Conservation (phyloP, 1,140 invertebrate species). For the Drosophila santomea region DNA sequence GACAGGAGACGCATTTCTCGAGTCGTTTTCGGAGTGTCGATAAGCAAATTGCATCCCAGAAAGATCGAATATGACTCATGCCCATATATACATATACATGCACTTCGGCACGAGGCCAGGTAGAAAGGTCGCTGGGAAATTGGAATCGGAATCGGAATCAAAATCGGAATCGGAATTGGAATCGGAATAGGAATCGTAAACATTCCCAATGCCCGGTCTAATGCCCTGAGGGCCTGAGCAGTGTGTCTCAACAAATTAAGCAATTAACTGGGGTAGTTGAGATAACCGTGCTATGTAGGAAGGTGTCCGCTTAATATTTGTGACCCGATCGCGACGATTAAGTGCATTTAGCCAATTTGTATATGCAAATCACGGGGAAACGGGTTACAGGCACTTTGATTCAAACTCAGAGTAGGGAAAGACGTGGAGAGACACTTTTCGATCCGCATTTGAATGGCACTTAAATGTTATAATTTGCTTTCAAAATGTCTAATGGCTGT, state of each 20-base stretch:
- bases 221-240: constrained; percentile 30
- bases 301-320: constrained; percentile 63
- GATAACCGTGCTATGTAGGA: constrained; percentile 36
- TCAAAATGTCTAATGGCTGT: constrained; percentile 68
- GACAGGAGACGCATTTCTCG: constrained; percentile 70
- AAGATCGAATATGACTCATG: constrained; percentile 37
- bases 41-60: constrained; percentile 73
- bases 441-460: constrained; percentile 53
- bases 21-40: constrained; percentile 58
- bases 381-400: constrained; percentile 37
- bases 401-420: constrained; percentile 15
- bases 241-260: constrained; percentile 66
- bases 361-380: constrained; percentile 57
- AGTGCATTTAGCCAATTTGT: constrained; percentile 68
- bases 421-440: constrained; percentile 34
- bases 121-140: constrained; percentile 20
- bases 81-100: not conserved
- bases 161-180: not conserved
- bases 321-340: constrained; percentile 51
- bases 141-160: not conserved
- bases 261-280: constrained; percentile 77
- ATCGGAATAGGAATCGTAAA: constrained; percentile 3
- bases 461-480: constrained; percentile 79
- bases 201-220: constrained; percentile 25
- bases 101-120: constrained; percentile 13